phyloP scores from a whole-genome alignment of 2,888 invertebrate genomes.

The Danaus chrysippus region DNA sequence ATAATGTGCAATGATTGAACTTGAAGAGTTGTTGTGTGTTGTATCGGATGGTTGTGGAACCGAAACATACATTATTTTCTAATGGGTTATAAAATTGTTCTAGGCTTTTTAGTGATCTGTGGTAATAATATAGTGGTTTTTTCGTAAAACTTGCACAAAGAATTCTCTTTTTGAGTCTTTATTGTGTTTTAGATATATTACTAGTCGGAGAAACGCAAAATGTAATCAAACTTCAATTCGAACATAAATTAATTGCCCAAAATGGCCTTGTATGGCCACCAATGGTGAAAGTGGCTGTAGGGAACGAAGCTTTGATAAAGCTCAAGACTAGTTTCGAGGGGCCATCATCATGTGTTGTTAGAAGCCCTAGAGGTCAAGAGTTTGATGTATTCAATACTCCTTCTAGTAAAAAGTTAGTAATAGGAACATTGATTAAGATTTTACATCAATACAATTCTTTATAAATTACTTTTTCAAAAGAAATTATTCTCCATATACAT shows the following conservation, averaged over 20 bases:
- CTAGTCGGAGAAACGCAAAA: constrained; percentile 19
- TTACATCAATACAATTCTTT: not conserved
- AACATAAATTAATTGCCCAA: constrained; percentile 54
- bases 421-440: not conserved
- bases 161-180: constrained; percentile 16
- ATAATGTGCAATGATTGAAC: too few relatives aligned
- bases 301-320: constrained; percentile 59
- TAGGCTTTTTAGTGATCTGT: too few relatives aligned
- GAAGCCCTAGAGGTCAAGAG: constrained; percentile 48
- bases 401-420: constrained; percentile 49
- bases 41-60: too few relatives aligned
- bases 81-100: too few relatives aligned
- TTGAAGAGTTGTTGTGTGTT: too few relatives aligned
- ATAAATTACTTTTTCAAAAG: not conserved
- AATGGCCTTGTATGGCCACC: constrained; percentile 63
- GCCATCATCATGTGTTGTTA: constrained; percentile 48
- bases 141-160: too few relatives aligned
- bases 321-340: constrained; percentile 43
- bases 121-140: too few relatives aligned
- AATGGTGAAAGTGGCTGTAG: constrained; percentile 47
- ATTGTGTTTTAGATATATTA: constrained; percentile 17
- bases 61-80: too few relatives aligned
- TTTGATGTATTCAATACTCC: constrained; percentile 47
- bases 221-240: constrained; percentile 40
- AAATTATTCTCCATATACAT: not conserved